Base-by-base conservation (phyloP, 2,797 vertebrate species). In the Choloepus didactylus region DNA sequence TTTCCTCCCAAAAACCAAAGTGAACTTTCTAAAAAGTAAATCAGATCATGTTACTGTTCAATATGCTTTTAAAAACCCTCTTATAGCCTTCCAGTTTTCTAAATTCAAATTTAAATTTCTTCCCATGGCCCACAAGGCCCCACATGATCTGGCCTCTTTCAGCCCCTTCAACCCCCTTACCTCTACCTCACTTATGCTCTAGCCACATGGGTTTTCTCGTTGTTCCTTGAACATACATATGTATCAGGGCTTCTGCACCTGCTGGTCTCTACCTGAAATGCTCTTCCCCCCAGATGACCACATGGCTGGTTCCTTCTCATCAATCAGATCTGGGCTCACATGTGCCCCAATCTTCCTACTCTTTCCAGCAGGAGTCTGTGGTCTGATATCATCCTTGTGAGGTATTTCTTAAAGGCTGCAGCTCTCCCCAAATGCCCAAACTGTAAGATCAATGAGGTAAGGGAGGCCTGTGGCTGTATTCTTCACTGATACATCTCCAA, bases 1-100 rank as follows among this genome's bases (percentile, higher is more conserved):
- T 69, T 95, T 95, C 76, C 70, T 95, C 51, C 29, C 25, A 89
- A 38, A 91, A 89, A 69, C n/a, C 70, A 91, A 92, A 70, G 44
- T 67, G n/a, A 89, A 66, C 56, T 67, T 86, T 85, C 67, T 77
- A 87, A 44, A 66, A 49, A 12, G 64, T 12, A 80, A 44, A 76
- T 81, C 38, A 15, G 25, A 80, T 66, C 38, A 49, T 9, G 31
- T 60, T 25, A 14, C 29, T 60, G 46, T 85, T 38, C 77, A 44
- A 44, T 44, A 44, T 79, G 29, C 70, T 73, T 85, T 31, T 25
- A 41, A 79, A 51, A 31, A 41, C 38, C 38, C 54, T 91, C 7
- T 67, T 79, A 64, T 12, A 46, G 46, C 29, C 94, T 62, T 49
- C 46, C 54, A 93, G 46, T 76, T 9, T 16, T 89, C 56, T 86